Evolutionary conservation across 2,113 vertebrate species (phyloP).

Genomic region (Lanius ludovicianus): DNA sequence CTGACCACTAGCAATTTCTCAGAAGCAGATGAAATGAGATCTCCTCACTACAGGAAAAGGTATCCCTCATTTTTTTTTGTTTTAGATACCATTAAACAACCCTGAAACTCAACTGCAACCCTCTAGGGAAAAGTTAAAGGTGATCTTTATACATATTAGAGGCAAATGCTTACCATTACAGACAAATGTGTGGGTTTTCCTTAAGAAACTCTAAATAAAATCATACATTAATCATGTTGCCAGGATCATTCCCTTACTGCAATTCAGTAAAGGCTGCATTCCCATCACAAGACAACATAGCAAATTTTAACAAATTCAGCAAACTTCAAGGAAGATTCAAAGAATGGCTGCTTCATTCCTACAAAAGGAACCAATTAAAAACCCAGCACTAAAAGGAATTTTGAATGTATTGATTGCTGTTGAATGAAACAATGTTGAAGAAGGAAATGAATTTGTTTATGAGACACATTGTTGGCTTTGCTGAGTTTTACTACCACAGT

Average conservation of each 20-base stretch:
- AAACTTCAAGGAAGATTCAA: neutral
- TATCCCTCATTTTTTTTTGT: neutral
- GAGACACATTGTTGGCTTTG: constrained; percentile 31
- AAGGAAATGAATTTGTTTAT: constrained; percentile 55
- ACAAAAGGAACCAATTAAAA: neutral
- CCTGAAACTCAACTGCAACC: neutral
- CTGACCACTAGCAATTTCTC: neutral
- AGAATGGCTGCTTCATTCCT: neutral
- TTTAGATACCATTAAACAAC: neutral
- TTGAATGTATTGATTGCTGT: neutral
- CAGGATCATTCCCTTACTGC: neutral
- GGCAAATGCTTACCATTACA: neutral
- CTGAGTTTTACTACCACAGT: constrained; percentile 32
- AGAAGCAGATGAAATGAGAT: neutral
- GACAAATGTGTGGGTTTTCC: neutral
- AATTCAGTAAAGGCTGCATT: neutral
- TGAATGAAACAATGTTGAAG: constrained; percentile 53
- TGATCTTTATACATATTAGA: neutral
- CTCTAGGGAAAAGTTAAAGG: neutral
- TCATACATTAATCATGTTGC: neutral
- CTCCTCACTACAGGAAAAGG: neutral
- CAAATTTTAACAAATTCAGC: neutral
- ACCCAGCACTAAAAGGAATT: neutral
- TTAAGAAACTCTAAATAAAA: neutral
- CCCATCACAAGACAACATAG: neutral